These are phyloP conservation scores for Cryptosula pallasiana DNA, from an alignment of 2,888 invertebrate species.

Conservation along the genomic window DNA sequence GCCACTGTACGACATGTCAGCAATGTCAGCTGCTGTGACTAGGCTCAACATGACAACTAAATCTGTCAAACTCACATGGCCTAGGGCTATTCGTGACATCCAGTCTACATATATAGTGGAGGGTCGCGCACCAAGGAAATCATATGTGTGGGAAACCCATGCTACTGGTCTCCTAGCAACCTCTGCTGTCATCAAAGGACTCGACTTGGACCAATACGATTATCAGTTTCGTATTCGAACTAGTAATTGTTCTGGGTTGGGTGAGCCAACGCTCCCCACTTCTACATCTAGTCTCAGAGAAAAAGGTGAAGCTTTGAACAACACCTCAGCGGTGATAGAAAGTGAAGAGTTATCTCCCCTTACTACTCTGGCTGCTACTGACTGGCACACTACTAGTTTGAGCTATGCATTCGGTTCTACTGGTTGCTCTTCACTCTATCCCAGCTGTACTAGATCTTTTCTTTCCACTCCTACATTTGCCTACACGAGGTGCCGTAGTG, in stretches of 20 bases:
- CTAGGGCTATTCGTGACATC: not conserved
- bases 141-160: not conserved
- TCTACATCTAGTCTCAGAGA: constrained; percentile 1
- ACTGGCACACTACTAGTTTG: not conserved
- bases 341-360: not conserved
- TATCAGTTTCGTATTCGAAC: constrained; percentile 87
- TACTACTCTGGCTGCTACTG: not conserved
- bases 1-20: constrained; percentile 10
- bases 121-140: constrained; percentile 9
- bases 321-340: not conserved
- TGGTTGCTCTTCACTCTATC: not conserved
- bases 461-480: not conserved
- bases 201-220: constrained; percentile 69
- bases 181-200: constrained; percentile 12
- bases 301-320: constrained; percentile 14
- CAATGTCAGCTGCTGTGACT: not conserved
- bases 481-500: not conserved
- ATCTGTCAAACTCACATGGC: constrained; percentile 8
- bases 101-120: constrained; percentile 18
- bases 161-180: not conserved
- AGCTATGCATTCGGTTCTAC: not conserved
- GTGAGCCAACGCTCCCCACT: constrained; percentile 68
- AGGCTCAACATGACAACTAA: not conserved
- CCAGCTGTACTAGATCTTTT: not conserved
- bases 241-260: constrained; percentile 93